Evolutionary conservation across 2,797 vertebrate species (phyloP).

Genomic region (Chrysocyon brachyurus): DNA sequence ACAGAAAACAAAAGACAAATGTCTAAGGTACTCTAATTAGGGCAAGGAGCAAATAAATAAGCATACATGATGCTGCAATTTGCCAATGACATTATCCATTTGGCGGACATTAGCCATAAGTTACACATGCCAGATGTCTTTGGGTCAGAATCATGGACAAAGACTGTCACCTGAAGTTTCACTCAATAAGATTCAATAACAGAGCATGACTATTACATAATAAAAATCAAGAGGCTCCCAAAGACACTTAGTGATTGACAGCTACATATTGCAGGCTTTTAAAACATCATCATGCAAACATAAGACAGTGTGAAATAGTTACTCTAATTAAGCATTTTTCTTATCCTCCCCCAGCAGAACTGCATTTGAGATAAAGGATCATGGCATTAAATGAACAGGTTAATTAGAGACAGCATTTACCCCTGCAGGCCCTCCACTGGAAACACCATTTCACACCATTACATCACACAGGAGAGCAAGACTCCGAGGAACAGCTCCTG

Average conservation of each 20-base stretch:
- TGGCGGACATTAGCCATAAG: constrained; percentile 10
- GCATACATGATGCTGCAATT: background rate
- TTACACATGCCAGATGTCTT: constrained; percentile 24
- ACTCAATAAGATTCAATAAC: background rate
- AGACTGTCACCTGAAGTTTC: constrained; percentile 33
- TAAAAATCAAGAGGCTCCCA: constrained; percentile 34
- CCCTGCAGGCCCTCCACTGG: constrained; percentile 8
- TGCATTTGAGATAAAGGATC: constrained; percentile 60
- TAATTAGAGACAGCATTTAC: constrained; percentile 62
- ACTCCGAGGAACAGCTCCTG: constrained; percentile 34
- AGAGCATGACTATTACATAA: constrained; percentile 35
- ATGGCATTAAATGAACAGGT: background rate
- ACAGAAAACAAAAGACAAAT: constrained; percentile 35
- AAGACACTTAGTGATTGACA: constrained; percentile 46
- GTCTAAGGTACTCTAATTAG: background rate
- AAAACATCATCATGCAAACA: constrained; percentile 52
- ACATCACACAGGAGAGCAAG: constrained; percentile 46
- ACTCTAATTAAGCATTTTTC: constrained; percentile 74
- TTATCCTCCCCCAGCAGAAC: constrained; percentile 67
- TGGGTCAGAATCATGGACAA: constrained; percentile 33
- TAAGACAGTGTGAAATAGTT: constrained; percentile 47
- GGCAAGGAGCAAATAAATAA: constrained; percentile 6
- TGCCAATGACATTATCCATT: background rate
- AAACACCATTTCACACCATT: constrained; percentile 64
- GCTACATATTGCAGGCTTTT: constrained; percentile 59